A percentile compares a stretch with the other conserved stretches of the same genome.
Conservation (phyloP, 2,113 vertebrate species). For the Illadopsis cleaveri region DNA sequence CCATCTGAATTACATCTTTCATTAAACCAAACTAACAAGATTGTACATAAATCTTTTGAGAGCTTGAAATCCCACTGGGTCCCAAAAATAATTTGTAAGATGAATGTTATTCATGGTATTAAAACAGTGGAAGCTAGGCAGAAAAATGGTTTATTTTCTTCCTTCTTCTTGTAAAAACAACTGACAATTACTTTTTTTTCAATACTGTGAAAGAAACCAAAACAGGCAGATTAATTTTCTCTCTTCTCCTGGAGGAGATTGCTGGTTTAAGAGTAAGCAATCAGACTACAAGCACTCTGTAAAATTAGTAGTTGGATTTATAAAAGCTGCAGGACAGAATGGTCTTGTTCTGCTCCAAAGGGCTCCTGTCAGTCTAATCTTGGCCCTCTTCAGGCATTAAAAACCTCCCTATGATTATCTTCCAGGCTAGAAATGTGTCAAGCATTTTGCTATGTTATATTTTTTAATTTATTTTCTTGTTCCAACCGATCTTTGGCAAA, state of each 20-base stretch:
- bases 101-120: background rate
- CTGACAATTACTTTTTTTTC: background rate
- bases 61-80: background rate
- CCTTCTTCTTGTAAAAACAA: background rate
- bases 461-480: background rate
- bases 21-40: background rate
- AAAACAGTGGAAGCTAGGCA: background rate
- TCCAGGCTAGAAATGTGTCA: background rate
- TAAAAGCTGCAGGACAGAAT: background rate
- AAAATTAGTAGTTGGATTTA: background rate
- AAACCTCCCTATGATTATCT: background rate
- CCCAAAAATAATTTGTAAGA: background rate
- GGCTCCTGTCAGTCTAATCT: background rate
- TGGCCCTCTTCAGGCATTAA: background rate
- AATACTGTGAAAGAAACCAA: background rate
- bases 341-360: background rate
- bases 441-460: background rate
- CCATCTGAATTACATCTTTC: background rate
- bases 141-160: background rate
- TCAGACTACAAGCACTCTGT: background rate
- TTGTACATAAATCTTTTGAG: background rate
- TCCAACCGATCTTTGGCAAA: background rate
- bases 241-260: background rate
- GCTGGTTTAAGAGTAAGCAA: background rate
- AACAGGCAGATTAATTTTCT: background rate